These are phyloP conservation scores for Diadromus collaris DNA, from an alignment of 2,888 invertebrate genomes.

Conservation along the genomic window DNA sequence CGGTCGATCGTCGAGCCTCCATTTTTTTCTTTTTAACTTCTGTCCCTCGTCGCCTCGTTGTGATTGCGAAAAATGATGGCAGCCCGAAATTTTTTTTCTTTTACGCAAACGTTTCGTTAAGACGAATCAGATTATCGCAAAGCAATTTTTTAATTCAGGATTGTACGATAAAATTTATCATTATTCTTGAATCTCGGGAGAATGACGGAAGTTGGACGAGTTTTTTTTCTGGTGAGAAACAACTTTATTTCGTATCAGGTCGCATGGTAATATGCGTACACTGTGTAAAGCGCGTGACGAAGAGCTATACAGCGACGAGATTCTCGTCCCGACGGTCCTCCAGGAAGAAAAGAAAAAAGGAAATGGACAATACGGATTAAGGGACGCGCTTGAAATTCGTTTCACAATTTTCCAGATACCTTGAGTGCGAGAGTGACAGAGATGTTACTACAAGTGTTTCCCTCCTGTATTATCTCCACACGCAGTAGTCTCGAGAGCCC, in stretches of 20 bases:
- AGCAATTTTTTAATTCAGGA: conserved; percentile 20
- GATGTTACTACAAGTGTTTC: not conserved
- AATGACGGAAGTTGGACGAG: not conserved
- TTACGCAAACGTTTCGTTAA: not conserved
- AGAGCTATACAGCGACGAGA: not conserved
- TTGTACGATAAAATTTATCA: conserved; percentile 17
- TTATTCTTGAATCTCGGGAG: not conserved
- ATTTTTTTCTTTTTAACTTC: not conserved
- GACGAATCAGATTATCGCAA: conserved; percentile 18
- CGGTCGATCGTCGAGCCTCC: not conserved
- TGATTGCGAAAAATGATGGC: conserved; percentile 21
- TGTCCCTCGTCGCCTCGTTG: not conserved
- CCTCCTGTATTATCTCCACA: not conserved
- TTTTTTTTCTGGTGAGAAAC: conserved; percentile 11
- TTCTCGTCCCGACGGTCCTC: not conserved
- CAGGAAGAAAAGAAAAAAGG: not conserved
- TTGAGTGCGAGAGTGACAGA: conserved; percentile 19
- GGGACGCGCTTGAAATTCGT: conserved; percentile 26
- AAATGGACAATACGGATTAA: not conserved
- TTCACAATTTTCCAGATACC: conserved; percentile 20
- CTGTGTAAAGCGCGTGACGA: conserved; percentile 5
- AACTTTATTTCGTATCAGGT: conserved; percentile 19
- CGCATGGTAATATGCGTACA: not conserved
- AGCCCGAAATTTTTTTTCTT: conserved; percentile 2
- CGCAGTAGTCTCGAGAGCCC: not conserved